Conservation (phyloP, 1,140 invertebrate species). For the Pissodes strobi region DNA sequence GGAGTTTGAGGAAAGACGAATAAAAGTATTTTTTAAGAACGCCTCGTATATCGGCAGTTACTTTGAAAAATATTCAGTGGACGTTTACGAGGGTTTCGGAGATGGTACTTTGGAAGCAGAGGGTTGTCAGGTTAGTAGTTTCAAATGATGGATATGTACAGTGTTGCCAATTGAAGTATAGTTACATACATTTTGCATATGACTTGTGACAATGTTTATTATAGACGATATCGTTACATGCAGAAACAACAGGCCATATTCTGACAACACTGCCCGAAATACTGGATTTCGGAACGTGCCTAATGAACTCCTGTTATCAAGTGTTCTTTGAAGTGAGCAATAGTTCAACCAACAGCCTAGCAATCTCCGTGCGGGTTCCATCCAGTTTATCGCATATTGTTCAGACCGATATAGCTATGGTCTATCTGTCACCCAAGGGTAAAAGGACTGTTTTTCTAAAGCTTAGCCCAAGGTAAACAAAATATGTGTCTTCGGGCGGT, state of each 20-base stretch:
- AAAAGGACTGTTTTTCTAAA: conserved; percentile 34
- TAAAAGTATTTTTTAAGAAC: conserved; percentile 36
- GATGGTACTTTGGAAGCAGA: not conserved
- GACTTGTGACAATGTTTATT: conserved; percentile 20
- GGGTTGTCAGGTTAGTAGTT: conserved; percentile 21
- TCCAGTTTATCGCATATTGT: conserved; percentile 35
- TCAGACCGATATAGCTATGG: conserved; percentile 19
- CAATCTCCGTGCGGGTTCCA: conserved; percentile 40
- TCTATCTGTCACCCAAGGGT: conserved; percentile 29
- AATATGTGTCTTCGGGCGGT: too few species aligned
- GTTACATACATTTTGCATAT: not conserved
- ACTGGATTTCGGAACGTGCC: conserved; percentile 44
- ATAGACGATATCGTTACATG: conserved; percentile 36
- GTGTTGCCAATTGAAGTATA: not conserved
- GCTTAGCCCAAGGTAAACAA: conserved; percentile 39
- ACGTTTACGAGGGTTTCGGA: conserved; percentile 26
- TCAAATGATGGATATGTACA: not conserved
- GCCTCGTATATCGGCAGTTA: conserved; percentile 31
- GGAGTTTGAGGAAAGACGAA: not conserved
- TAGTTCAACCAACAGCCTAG: conserved; percentile 29
- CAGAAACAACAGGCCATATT: conserved; percentile 42
- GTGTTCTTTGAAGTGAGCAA: conserved; percentile 40
- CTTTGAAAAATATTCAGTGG: conserved; percentile 28
- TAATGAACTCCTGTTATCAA: conserved; percentile 44
- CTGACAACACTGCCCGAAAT: conserved; percentile 32